Conservation (phyloP, 2,797 vertebrate species). For the Chaetodon trifasciatus region DNA sequence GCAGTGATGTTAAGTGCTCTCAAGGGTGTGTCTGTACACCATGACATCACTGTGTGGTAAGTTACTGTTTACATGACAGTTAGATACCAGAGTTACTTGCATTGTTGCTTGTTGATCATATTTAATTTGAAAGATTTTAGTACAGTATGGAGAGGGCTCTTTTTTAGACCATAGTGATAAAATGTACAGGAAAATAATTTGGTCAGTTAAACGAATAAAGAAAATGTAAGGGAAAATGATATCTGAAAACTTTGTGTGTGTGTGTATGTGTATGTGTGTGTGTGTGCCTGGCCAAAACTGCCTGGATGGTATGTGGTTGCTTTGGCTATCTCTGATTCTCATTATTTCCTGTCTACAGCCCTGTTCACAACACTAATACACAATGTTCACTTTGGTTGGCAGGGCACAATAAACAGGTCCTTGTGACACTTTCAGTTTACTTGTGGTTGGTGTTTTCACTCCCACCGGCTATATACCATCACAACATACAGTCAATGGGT, state of each 20-base stretch:
- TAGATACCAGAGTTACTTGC: not conserved
- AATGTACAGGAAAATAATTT: not conserved
- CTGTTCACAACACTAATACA: not conserved
- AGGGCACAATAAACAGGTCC: not conserved
- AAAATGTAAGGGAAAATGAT: not conserved
- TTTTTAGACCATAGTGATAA: not conserved
- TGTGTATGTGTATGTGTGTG: too few species aligned
- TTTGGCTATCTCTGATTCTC: too few species aligned
- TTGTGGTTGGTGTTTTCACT: not conserved
- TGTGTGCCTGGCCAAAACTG: too few species aligned
- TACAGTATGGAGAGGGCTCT: too few species aligned
- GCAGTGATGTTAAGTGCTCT: not conserved
- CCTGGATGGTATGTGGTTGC: too few species aligned
- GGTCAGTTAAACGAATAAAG: too few species aligned
- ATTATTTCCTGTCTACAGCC: too few species aligned
- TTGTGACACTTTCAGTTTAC: not conserved
- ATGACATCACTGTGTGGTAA: not conserved
- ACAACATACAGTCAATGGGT: not conserved
- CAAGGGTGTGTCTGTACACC: not conserved
- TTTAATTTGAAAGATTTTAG: too few species aligned
- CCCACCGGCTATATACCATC: not conserved
- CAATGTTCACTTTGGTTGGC: not conserved
- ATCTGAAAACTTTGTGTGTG: too few species aligned
- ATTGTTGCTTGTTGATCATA: too few species aligned
- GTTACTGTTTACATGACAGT: too few species aligned